These are phyloP conservation scores for Acholoe squamosa DNA, from an alignment of 2,888 invertebrate species.

Conservation along the genomic window DNA sequence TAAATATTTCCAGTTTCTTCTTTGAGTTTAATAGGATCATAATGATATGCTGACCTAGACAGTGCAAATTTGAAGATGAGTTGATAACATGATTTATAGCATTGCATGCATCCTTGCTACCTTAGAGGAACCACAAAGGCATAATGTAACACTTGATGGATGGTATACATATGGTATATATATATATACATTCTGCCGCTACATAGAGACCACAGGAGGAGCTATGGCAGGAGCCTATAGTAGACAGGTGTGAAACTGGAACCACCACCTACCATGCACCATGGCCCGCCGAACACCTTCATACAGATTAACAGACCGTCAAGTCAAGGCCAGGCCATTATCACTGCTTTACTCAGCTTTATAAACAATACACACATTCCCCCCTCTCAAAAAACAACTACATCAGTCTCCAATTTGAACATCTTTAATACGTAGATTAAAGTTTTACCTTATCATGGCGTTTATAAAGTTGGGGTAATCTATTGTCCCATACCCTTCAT, in stretches of 20 bases:
- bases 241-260: slow-evolving; percentile 7
- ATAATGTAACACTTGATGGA: background rate
- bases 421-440: too few species aligned
- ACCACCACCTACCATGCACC: slow-evolving; percentile 56
- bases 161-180: slow-evolving; percentile 2
- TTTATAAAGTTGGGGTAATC: slow-evolving; percentile 6
- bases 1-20: slow-evolving; percentile 11
- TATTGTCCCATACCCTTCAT: background rate
- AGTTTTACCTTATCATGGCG: background rate
- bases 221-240: slow-evolving; percentile 16
- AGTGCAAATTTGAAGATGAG: background rate
- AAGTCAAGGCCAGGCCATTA: slow-evolving; percentile 44
- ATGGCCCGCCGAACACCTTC: slow-evolving; percentile 41
- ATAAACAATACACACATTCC: slow-evolving; percentile 29
- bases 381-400: slow-evolving; percentile 4
- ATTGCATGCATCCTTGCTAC: background rate
- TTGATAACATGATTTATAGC: background rate
- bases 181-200: slow-evolving; percentile 6
- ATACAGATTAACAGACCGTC: background rate
- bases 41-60: background rate
- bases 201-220: slow-evolving; percentile 37
- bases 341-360: slow-evolving; percentile 9
- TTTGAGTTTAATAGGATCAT: background rate
- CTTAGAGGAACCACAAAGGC: background rate
- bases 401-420: background rate